Evolutionary conservation across 1,140 invertebrate genomes (phyloP).

Genomic region (Drusus annulatus): DNA sequence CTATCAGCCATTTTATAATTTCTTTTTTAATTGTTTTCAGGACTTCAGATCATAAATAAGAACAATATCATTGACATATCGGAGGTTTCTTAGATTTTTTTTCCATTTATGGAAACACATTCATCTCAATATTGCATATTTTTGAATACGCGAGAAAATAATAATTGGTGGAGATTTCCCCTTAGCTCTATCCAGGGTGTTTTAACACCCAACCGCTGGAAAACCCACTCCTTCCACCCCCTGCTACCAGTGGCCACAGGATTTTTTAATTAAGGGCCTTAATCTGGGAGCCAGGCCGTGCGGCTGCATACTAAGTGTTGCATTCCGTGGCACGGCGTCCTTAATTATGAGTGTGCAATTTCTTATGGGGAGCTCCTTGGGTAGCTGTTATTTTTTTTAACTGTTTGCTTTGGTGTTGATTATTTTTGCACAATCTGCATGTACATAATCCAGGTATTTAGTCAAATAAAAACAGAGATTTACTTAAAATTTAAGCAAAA

Average conservation of each 20-base stretch:
- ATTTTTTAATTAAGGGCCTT: slow-evolving; percentile 58
- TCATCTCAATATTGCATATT: too few species aligned
- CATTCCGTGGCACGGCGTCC: slow-evolving; percentile 24
- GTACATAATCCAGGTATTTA: neutral
- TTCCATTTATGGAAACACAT: too few species aligned
- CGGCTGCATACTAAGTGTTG: slow-evolving; percentile 53
- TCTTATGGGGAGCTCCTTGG: slow-evolving; percentile 32
- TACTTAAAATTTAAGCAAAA: neutral
- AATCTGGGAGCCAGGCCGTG: slow-evolving; percentile 51
- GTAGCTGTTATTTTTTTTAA: slow-evolving; percentile 2
- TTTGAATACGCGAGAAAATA: too few species aligned
- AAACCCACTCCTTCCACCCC: neutral
- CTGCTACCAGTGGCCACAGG: slow-evolving; percentile 8
- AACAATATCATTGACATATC: too few species aligned
- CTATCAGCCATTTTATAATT: too few species aligned
- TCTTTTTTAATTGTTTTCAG: too few species aligned
- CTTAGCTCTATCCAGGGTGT: too few species aligned
- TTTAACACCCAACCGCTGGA: neutral
- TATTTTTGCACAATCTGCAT: neutral
- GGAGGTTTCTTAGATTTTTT: too few species aligned
- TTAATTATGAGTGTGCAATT: slow-evolving; percentile 35
- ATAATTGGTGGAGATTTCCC: too few species aligned
- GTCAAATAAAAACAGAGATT: neutral
- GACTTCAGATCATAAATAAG: too few species aligned
- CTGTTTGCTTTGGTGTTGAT: slow-evolving; percentile 1